A percentile compares a stretch with the other conserved stretches of the same genome.
Evolutionary conservation across 2,113 vertebrate species (phyloP).

Genomic region (Apteryx mantelli): DNA sequence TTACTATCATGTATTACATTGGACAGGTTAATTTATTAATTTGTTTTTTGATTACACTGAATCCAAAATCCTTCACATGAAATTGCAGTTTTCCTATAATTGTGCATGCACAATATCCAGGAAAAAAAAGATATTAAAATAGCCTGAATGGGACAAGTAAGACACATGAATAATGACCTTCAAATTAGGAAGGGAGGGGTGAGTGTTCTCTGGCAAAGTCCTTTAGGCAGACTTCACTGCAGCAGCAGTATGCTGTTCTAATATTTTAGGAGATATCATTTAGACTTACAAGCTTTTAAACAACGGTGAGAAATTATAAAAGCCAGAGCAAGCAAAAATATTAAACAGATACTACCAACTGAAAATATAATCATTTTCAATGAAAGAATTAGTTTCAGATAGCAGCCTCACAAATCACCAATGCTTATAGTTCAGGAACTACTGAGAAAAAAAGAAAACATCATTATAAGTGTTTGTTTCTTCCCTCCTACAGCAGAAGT

Average conservation of each 20-base stretch:
- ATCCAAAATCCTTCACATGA: slow-evolving; percentile 40
- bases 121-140: slow-evolving; percentile 25
- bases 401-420: too few species aligned
- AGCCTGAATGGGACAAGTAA: slow-evolving; percentile 21
- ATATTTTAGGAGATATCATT: neutral
- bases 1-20: slow-evolving; percentile 36
- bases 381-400: neutral
- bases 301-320: neutral
- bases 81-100: slow-evolving; percentile 61
- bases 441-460: neutral
- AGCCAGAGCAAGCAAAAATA: neutral
- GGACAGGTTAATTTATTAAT: slow-evolving; percentile 33
- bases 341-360: neutral
- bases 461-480: neutral
- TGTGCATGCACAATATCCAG: slow-evolving; percentile 40
- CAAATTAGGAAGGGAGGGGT: slow-evolving; percentile 55
- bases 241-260: neutral
- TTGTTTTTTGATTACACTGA: slow-evolving; percentile 23
- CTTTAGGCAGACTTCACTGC: neutral
- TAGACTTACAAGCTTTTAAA: neutral
- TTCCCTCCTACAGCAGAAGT: neutral
- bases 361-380: neutral
- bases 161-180: slow-evolving; percentile 31
- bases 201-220: neutral
- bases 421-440: neutral